These are phyloP conservation scores for Notiomystis cincta DNA, from an alignment of 2,113 vertebrate species.

Conservation along the genomic window DNA sequence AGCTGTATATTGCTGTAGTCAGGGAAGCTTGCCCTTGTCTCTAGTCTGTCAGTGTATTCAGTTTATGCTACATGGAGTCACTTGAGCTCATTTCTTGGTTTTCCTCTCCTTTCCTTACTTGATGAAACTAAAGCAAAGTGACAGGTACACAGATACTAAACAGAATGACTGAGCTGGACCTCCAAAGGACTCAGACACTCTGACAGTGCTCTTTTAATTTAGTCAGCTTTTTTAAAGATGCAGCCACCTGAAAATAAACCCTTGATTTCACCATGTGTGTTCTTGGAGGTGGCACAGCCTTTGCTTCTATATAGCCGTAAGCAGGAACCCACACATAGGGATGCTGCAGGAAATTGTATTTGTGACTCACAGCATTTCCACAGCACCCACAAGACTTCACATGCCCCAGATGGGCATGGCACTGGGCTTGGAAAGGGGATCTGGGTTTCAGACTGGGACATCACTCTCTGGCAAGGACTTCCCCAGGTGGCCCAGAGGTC, in stretches of 20 bases:
- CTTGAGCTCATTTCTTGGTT: not conserved
- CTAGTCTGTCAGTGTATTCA: not conserved
- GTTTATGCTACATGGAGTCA: not conserved
- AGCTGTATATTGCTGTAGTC: not conserved
- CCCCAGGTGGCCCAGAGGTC: not conserved
- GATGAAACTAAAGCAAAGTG: not conserved
- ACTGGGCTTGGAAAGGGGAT: not conserved
- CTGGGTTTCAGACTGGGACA: not conserved
- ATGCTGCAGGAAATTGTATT: not conserved
- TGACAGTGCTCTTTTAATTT: not conserved
- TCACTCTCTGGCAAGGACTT: fast-evolving
- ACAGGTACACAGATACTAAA: not conserved
- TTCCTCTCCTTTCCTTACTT: not conserved
- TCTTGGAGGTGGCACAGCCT: not conserved
- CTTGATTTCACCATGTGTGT: not conserved
- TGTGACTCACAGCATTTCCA: not conserved
- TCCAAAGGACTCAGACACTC: not conserved
- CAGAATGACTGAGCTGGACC: not conserved
- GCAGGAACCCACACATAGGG: not conserved
- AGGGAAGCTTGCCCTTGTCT: not conserved
- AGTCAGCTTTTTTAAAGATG: not conserved
- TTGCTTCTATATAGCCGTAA: not conserved
- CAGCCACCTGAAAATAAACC: not conserved
- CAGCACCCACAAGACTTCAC: not conserved
- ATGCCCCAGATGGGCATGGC: not conserved